A percentile compares a stretch with the other conserved stretches of the same genome.
These are phyloP conservation scores for Arbacia lixula DNA, from an alignment of 53 echinoderm and acorn worm genomes.

Conservation along the genomic window DNA sequence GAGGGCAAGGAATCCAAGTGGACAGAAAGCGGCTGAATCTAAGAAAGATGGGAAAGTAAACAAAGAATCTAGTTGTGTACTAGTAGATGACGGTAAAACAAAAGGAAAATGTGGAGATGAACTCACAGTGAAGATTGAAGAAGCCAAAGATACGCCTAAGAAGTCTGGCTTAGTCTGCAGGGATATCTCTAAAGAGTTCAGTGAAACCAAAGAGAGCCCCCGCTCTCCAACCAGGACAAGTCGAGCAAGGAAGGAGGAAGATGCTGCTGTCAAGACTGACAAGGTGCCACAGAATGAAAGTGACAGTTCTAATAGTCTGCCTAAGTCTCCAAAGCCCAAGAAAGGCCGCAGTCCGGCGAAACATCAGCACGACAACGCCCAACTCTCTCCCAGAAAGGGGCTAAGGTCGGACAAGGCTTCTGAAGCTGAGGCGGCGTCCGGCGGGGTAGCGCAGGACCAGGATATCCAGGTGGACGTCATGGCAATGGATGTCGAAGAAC, in stretches of 20 bases:
- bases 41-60: not conserved
- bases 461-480: conserved; percentile 17
- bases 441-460: conserved; percentile 5
- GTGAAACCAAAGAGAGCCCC: conserved; percentile 21
- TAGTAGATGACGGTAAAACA: not conserved
- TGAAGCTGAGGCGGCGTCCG: not conserved
- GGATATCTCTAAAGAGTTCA: conserved; percentile 68
- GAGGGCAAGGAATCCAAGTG: conserved; percentile 54
- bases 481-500: conserved; percentile 24
- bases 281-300: conserved; percentile 8
- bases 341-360: conserved; percentile 17
- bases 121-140: no score
- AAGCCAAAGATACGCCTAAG: conserved; percentile 20
- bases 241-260: conserved; percentile 32
- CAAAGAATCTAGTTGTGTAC: not conserved
- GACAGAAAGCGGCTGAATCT: conserved; percentile 47
- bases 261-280: not conserved
- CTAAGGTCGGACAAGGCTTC: conserved; percentile 54
- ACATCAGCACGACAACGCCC: conserved; percentile 18
- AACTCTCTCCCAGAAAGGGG: conserved; percentile 38
- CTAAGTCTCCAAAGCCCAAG: conserved; percentile 21
- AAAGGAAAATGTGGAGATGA: no score
- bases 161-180: conserved; percentile 57
- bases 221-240: conserved; percentile 41
- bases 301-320: not conserved